phyloP scores from a whole-genome alignment of 2,797 vertebrate species.

The Anomalospiza imberbis region DNA sequence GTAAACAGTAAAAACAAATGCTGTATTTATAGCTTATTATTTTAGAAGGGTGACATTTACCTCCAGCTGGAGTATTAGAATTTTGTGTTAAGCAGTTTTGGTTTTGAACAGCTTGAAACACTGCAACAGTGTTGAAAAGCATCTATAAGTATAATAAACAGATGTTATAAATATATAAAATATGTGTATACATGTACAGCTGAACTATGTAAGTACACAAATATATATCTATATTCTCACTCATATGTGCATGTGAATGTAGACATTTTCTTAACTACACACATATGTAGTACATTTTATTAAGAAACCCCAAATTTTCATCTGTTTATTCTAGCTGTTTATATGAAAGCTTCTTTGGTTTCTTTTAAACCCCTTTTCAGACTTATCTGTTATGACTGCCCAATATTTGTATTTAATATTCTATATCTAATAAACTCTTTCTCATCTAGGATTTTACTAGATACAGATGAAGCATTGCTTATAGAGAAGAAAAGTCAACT shows the following conservation, averaged over 20 bases:
- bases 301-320: background rate
- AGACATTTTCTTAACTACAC: constrained; percentile 5
- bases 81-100: background rate
- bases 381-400: background rate
- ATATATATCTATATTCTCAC: constrained; percentile 28
- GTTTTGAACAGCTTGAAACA: constrained; percentile 4
- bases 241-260: background rate
- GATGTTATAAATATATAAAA: constrained; percentile 53
- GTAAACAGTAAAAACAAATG: constrained; percentile 27
- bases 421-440: constrained; percentile 24
- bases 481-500: constrained; percentile 46
- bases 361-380: background rate
- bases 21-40: constrained; percentile 23
- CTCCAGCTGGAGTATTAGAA: constrained; percentile 1
- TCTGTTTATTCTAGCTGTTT: constrained; percentile 24
- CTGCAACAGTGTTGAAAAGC: background rate
- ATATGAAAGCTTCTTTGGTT: constrained; percentile 5
- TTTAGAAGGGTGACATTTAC: background rate
- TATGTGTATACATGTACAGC: constrained; percentile 1
- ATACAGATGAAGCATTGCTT: constrained; percentile 9
- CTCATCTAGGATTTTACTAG: constrained; percentile 22
- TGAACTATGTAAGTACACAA: background rate
- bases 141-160: constrained; percentile 29
- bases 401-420: constrained; percentile 35
- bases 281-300: constrained; percentile 5